Percentiles rank a stretch among this genome's conserved stretches.
Evolutionary conservation across 2,797 vertebrate genomes (phyloP).

Genomic region (Aeoliscus strigatus): DNA sequence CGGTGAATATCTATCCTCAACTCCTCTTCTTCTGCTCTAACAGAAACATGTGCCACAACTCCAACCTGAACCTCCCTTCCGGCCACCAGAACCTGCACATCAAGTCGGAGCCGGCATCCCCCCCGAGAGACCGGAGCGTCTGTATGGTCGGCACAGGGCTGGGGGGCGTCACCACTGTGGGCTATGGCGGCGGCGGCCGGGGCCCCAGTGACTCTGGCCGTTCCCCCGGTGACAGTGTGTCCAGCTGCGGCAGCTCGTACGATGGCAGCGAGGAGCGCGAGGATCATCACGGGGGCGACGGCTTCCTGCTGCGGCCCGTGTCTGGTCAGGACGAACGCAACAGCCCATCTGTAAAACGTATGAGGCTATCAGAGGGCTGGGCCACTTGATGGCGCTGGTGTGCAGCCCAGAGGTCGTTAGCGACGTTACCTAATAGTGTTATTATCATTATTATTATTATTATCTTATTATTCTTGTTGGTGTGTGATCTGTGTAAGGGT

Average conservation of each 20-base stretch:
- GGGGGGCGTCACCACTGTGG: conserved; percentile 92
- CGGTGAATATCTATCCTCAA: too few species aligned
- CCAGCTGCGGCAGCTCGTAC: conserved; percentile 98
- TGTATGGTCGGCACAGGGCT: too few species aligned
- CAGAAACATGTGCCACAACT: conserved; percentile 99
- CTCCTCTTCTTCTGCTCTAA: too few species aligned
- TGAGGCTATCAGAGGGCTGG: conserved; percentile 98
- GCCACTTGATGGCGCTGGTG: conserved; percentile 86
- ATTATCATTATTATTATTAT: too few species aligned
- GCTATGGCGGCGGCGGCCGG: conserved; percentile 85
- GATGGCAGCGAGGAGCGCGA: conserved; percentile 97
- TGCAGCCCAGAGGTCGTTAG: too few species aligned
- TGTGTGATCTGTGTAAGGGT: too few species aligned
- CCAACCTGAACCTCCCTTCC: conserved; percentile 99
- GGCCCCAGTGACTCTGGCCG: conserved; percentile 90
- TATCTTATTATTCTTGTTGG: too few species aligned
- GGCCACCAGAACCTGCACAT: conserved; percentile 99
- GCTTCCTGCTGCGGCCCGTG: conserved; percentile 91
- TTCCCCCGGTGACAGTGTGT: conserved; percentile 97
- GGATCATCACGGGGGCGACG: conserved; percentile 97
- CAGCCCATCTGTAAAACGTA: conserved; percentile 97
- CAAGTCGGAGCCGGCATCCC: conserved; percentile 99
- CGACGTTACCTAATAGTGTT: too few species aligned
- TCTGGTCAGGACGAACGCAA: conserved; percentile 95
- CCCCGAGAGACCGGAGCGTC: conserved; percentile 99